Base-by-base conservation (phyloP, 2,113 vertebrate genomes). In the Ptyas mucosa region DNA sequence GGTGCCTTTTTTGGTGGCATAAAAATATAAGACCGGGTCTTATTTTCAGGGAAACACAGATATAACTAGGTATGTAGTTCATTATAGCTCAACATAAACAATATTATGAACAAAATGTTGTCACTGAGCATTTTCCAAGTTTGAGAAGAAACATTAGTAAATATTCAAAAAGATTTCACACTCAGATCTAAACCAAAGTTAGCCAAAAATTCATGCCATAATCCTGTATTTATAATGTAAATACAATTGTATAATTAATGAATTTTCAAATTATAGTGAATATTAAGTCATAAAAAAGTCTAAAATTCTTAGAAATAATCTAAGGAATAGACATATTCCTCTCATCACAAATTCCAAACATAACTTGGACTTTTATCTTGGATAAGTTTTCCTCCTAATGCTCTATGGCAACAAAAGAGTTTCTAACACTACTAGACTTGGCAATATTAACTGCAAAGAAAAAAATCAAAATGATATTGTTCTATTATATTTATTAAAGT, bases 211-310 rank as follows among this genome's bases (percentile, higher is more conserved):
- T 93, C 90, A 87, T 88, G 91, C 69, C 92, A 96, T 95, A 96
- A 93, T 92, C 88, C 64, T 91, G 93, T 51, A 1, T n/a, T 94
- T 93, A 75, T 96, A 89, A 95, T 90, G 86, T 81, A 95, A 96
- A 51, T 93, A 95, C 49, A 96, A 90, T 54, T 86, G 55, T 14
- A 53, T 88, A 96, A 86, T 96, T 95, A 95, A 95, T 94, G 95
- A 95, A 87, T 96, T 97, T 96, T 91, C 96, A 89, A 91, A 97
- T 95, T 11, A 92, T 0, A 95, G 46, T 94, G 34, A 51, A 89
- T 89, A 97, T 96, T 96, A 96, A 89, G 93, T 96, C 96, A 97
- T 90, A 96, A 95, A 58, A 58, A 26, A 10, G 24, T 26, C 57
- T 61, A 61, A 61, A 11, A 61, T 61, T 26, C 23, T 26, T 61